Percentiles rank a stretch among this genome's conserved stretches.
Conservation (phyloP, 1,140 invertebrate genomes). For the Eumeta japonica region DNA sequence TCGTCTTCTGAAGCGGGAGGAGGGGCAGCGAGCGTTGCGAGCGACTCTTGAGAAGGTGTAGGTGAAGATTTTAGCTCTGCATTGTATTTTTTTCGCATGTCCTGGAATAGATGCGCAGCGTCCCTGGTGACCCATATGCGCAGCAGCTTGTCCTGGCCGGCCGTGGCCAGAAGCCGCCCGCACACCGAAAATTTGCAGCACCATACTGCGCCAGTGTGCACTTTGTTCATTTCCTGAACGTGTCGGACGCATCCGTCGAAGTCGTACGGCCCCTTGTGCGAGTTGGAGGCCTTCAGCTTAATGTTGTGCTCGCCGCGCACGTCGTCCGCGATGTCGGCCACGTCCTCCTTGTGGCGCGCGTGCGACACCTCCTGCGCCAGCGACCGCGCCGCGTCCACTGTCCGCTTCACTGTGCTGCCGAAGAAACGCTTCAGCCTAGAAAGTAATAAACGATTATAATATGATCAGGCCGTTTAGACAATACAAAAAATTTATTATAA, state of each 20-base stretch:
- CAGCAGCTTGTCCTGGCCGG: constrained; percentile 91
- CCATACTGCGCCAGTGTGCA: constrained; percentile 94
- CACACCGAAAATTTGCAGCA: constrained; percentile 98
- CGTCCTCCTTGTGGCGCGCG: constrained; percentile 80
- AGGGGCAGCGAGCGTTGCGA: constrained; percentile 61
- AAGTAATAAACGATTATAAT: no score
- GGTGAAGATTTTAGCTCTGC: constrained; percentile 83
- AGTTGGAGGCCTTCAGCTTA: constrained; percentile 90
- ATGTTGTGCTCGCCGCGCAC: constrained; percentile 81
- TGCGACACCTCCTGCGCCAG: constrained; percentile 85
- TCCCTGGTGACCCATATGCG: constrained; percentile 92
- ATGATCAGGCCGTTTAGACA: no score
- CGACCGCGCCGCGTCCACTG: constrained; percentile 86
- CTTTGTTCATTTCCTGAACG: constrained; percentile 60
- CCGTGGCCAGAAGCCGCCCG: constrained; percentile 89
- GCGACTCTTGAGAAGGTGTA: constrained; percentile 84
- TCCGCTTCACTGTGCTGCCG: constrained; percentile 82
- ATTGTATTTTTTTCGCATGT: constrained; percentile 92
- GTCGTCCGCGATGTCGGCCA: constrained; percentile 81
- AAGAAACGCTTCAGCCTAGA: constrained; percentile 78
- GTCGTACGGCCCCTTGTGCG: constrained; percentile 94
- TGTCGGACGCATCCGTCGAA: constrained; percentile 76
- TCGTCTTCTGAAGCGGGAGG: constrained; percentile 54
- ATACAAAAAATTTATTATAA: no score
- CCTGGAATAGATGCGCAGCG: constrained; percentile 85